These are phyloP conservation scores for Eupeodes luniger DNA, from an alignment of 2,888 invertebrate genomes.

Conservation along the genomic window DNA sequence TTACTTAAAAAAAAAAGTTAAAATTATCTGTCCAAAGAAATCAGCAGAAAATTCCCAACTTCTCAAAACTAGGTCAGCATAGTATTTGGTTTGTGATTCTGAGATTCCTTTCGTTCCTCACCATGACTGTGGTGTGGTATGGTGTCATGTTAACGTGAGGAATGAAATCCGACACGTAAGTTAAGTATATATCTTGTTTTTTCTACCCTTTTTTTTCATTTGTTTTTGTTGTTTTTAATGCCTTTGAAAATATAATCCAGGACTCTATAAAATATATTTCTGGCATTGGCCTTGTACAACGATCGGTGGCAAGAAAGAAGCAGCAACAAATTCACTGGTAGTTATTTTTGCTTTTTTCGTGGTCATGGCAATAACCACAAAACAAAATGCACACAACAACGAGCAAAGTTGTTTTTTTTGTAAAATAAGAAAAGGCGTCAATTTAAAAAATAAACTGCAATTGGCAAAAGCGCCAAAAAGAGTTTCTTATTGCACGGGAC, in stretches of 20 bases:
- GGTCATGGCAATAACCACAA: background rate
- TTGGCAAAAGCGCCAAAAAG: too few relatives aligned
- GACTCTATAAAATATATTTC: constrained; percentile 33
- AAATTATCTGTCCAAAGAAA: constrained; percentile 66
- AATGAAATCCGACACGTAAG: constrained; percentile 73
- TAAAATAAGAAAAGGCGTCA: background rate
- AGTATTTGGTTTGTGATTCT: constrained; percentile 49
- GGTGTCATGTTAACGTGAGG: constrained; percentile 75
- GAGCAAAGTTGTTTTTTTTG: background rate
- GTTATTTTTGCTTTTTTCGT: background rate
- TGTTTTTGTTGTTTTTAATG: background rate
- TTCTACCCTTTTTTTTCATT: constrained; percentile 10
- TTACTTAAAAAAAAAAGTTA: constrained; percentile 63
- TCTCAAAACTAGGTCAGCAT: constrained; percentile 69
- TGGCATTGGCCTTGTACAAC: constrained; percentile 67
- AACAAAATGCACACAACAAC: background rate
- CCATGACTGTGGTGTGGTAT: constrained; percentile 19
- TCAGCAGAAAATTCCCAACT: constrained; percentile 62
- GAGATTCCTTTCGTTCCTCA: constrained; percentile 14
- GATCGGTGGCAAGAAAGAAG: constrained; percentile 15
- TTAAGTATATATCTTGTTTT: constrained; percentile 18
- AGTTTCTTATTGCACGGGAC: too few relatives aligned
- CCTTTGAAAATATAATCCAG: constrained; percentile 37
- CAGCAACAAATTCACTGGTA: background rate
- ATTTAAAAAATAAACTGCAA: background rate